Evolutionary conservation across 23 tunicate genomes (phyloP), one percentile per base, ranked within the genome.

Genomic region (Clavelina lepadiformis): DNA sequence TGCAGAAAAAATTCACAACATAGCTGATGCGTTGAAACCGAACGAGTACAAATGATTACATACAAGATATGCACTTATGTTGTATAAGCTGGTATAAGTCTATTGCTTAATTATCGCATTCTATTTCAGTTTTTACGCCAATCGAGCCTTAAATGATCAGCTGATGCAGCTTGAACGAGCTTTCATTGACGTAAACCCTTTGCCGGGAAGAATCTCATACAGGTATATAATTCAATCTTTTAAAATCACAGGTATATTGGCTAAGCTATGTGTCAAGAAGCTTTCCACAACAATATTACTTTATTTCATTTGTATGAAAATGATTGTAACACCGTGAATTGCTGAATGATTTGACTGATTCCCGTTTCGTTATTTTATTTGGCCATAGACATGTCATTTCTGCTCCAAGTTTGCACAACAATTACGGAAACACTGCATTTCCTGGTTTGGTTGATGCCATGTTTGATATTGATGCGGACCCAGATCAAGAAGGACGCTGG

Each of bases 81-180:
- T n/a, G n/a, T n/a, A n/a, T n/a, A n/a, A n/a, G n/a, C n/a, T n/a
- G n/a, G n/a, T n/a, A 41, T 15, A 41, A 41, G 15, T 41, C 15
- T 41, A 41, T 15, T 41, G 11, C 49, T 8, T 8, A 8, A 41
- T 11, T 41, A 8, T 8, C 49, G 13, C 49, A 41, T 29, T 63
- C 18, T 36, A 30, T 53, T 52, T 33, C 73, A 82, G 91, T 53
- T 33, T 22, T 1, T 31, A 56, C 21, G 65, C 38, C 30, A 59
- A 67, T 15, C 73, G 81, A 45, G 58, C 75, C 19, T 31, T 82
- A 5, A 82, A 82, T 35, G 91, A 82, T 74, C 91, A 82, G 41
- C 75, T 82, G 81, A 82, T 82, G 91, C 68, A 74, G 27, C 28
- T 82, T 61, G 91, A 82, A 55, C 49, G 91, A 73, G 75, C 91